Evolutionary conservation across 2,113 vertebrate genomes (phyloP), one percentile per base, ranked within the genome.

Genomic region (Corythaixoides concolor): DNA sequence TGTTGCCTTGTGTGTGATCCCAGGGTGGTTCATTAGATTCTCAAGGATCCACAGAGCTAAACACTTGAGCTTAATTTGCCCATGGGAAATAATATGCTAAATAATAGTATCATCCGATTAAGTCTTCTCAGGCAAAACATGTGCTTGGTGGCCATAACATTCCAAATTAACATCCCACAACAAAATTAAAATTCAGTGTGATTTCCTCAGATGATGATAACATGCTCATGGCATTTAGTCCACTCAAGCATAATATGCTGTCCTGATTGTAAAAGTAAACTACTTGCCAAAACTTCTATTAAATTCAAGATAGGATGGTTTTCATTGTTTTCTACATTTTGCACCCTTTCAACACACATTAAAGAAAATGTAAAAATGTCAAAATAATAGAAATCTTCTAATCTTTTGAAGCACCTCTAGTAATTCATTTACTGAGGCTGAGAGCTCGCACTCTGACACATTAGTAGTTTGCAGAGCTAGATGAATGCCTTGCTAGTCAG

Each of bases 171-270:
- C 84, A 67, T 83, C 60, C 74, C 85, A 84, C 76, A 96, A 81
- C 62, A 96, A 96, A 92, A 87, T 92, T 96, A 96, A 97, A 97
- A 97, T 97, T 95, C 94, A 96, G 27, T 91, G 49, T 96, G 93
- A 95, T 96, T 97, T 89, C 70, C 77, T 94, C 53, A 94, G 80
- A 97, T 95, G 83, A 96, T 88, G 70, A 78, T 90, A 92, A 95
- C 14, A 1, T 89, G 90, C 72, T 97, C 49, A 76, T 75, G 79
- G 64, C 83, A 92, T 32, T 72, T 89, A 95, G 43, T 78, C 26
- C 52, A 66, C 47, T 79, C 59, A 90, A 95, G 80, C 67, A 33
- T 94, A 90, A 63, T 86, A 80, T 7, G 11, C 52, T 77, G 27
- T 83, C 77, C 70, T 85, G 85, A 90, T 59, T 67, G 62, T 62